Evolutionary conservation across 2,113 vertebrate genomes (phyloP).

Genomic region (Ceyx margarethae): DNA sequence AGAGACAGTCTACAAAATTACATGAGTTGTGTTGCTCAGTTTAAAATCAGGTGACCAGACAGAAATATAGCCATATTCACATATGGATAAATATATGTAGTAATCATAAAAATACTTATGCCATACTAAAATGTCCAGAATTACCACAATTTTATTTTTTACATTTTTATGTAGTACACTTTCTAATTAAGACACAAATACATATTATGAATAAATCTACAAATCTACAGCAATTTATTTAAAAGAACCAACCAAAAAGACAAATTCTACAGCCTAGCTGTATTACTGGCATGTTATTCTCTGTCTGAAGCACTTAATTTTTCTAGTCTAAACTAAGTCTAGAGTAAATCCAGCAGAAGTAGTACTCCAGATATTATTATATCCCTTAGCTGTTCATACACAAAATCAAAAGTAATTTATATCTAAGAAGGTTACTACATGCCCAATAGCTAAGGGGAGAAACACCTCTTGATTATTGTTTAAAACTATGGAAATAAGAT

Average conservation of each 20-base stretch:
- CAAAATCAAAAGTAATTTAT: neutral
- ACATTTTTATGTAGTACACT: neutral
- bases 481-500: neutral
- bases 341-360: neutral
- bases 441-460: neutral
- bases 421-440: neutral
- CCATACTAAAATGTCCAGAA: neutral
- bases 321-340: constrained; percentile 19
- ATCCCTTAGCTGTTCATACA: neutral
- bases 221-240: neutral
- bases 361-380: neutral
- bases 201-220: neutral
- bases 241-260: neutral
- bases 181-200: neutral
- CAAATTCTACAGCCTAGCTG: neutral
- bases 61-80: neutral
- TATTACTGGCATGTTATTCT: neutral
- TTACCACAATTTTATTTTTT: neutral
- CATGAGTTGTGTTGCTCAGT: neutral
- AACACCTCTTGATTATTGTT: neutral
- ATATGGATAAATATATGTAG: neutral
- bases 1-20: neutral
- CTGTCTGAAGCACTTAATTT: neutral
- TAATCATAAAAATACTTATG: neutral
- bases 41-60: neutral